Base-by-base conservation (phyloP, 2,888 invertebrate genomes). In the Poecilobothrus nobilitatus region DNA sequence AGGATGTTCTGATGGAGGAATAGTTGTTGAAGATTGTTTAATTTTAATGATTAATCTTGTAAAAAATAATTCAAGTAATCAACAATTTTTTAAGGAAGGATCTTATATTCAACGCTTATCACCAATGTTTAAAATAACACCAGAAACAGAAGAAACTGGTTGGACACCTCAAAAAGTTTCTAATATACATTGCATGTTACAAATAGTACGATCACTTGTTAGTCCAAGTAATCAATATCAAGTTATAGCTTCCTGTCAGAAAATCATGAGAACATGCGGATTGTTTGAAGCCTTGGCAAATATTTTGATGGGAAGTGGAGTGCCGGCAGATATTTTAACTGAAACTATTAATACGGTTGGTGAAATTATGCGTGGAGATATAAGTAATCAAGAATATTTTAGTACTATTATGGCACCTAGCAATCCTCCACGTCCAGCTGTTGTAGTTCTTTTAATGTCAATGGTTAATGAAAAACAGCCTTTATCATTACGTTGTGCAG, bases 381-480 rank as follows among this genome's bases (percentile, higher is more conserved):
- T 88, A 41, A 87, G 86, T 15, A 98, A 97, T 81, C 99, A 99
- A 83, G 93, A 95, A 75, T 94, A 91, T 77, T 88, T 99, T 74
- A 91, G 93, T 0, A 87, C 89, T 67, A 93, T 97, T 2, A 88
- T 92, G 86, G 97, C 96, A 20, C 97, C 97, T 0, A 94, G 94
- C 1, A 92, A 88, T 74, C 97, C 97, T 7, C 96, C 97, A 3
- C 87, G 97, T 69, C 94, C 97, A 0, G 95, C 95, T 0, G 90
- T 98, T 68, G 93, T 98, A 0, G 94, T 98, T 64, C 84, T 99
- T 9, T 83, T 99, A 10, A 95, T 97, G 93, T 97, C 97, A 0
- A 97, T 99, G 96, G 95, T 96, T 8, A 97, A 97, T 80, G 98
- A 99, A 79, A 97, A 96, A 77, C 99, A 99, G 79, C 92, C 96